Evolutionary conservation across 2,888 invertebrate genomes (phyloP).

Genomic region (Epirrita christyi): DNA sequence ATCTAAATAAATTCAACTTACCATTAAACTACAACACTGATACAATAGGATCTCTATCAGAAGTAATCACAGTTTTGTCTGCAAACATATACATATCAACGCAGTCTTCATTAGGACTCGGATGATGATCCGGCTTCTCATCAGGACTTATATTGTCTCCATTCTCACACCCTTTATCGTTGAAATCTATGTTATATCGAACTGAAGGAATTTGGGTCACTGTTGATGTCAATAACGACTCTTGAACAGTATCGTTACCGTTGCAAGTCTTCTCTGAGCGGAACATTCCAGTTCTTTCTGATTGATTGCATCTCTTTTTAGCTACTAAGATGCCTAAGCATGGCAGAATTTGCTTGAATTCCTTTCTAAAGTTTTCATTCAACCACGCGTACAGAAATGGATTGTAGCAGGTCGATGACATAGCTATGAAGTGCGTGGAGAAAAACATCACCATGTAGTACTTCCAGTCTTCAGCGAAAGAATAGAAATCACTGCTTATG

Average conservation of each 20-base stretch:
- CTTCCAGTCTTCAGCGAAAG: conserved; percentile 86
- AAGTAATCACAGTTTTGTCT: conserved; percentile 71
- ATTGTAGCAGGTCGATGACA: conserved; percentile 98
- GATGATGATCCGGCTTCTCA: conserved; percentile 73
- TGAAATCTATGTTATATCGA: conserved; percentile 75
- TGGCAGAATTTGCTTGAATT: conserved; percentile 91
- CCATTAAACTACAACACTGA: conserved; percentile 71
- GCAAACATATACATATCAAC: conserved; percentile 81
- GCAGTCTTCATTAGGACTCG: conserved; percentile 76
- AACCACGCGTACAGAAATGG: conserved; percentile 98
- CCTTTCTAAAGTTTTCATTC: conserved; percentile 96
- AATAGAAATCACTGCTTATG: conserved; percentile 88
- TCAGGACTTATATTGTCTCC: conserved; percentile 74
- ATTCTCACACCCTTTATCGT: conserved; percentile 66
- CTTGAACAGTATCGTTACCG: conserved; percentile 78
- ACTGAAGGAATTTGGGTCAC: conserved; percentile 74
- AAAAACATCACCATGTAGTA: conserved; percentile 92
- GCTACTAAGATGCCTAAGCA: conserved; percentile 83
- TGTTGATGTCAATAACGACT: conserved; percentile 74
- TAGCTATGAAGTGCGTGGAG: conserved; percentile 93
- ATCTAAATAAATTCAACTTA: conserved; percentile 48
- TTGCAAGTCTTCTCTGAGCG: conserved; percentile 79
- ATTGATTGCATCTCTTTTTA: conserved; percentile 73
- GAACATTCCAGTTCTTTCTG: conserved; percentile 76
- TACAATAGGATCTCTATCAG: conserved; percentile 78